These are phyloP conservation scores for Microcebus griseorufus DNA, from an alignment of 2,113 vertebrate genomes.

Conservation along the genomic window DNA sequence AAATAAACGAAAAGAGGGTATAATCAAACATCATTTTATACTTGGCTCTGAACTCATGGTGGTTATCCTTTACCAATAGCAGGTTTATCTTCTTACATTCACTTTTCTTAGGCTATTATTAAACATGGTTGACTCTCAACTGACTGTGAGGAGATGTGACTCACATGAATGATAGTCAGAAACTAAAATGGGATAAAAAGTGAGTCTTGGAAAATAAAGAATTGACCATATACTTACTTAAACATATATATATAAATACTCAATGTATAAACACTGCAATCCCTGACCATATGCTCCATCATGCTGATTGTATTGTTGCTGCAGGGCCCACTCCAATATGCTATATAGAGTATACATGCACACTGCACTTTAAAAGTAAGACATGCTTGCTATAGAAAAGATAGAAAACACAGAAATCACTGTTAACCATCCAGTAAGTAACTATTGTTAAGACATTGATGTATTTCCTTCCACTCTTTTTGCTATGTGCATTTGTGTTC, in stretches of 20 bases:
- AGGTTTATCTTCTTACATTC: slow-evolving; percentile 39
- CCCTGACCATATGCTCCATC: neutral
- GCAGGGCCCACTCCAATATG: neutral
- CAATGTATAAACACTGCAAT: slow-evolving; percentile 15
- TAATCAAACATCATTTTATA: slow-evolving; percentile 48
- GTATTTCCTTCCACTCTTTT: slow-evolving; percentile 21
- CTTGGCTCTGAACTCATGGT: slow-evolving; percentile 7
- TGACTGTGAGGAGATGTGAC: slow-evolving; percentile 38
- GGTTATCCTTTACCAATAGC: slow-evolving; percentile 17
- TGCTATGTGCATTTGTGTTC: neutral
- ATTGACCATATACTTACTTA: neutral
- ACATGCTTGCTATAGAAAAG: neutral
- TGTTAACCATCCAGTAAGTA: neutral
- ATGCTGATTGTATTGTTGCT: neutral
- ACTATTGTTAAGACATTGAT: neutral
- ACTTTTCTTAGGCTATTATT: slow-evolving; percentile 59
- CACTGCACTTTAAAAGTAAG: neutral
- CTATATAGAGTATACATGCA: neutral
- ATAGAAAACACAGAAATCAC: neutral
- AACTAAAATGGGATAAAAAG: slow-evolving; percentile 46
- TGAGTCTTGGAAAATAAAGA: slow-evolving; percentile 49
- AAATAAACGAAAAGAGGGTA: slow-evolving; percentile 19
- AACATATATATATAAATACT: neutral
- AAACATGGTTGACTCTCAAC: slow-evolving; percentile 40
- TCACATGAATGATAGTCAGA: slow-evolving; percentile 47